These are phyloP conservation scores for Xiphorhynchus elegans DNA, from an alignment of 2,113 vertebrate species.

Conservation along the genomic window DNA sequence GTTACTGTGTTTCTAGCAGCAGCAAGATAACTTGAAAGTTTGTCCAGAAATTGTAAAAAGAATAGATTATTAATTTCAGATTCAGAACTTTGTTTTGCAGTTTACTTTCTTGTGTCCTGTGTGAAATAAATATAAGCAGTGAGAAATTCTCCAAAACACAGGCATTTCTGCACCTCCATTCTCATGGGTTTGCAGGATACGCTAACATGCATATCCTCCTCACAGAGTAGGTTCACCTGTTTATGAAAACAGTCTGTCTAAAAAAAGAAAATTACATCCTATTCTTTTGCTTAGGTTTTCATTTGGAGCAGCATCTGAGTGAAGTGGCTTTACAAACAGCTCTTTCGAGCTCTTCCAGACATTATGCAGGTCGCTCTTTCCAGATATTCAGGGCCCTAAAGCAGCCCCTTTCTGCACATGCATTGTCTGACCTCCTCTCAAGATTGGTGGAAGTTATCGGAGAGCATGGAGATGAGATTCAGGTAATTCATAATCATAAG, in stretches of 20 bases:
- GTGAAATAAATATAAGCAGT: background rate
- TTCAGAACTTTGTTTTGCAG: background rate
- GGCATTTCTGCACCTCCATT: background rate
- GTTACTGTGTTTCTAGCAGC: background rate
- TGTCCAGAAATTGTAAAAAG: background rate
- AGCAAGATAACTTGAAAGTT: background rate
- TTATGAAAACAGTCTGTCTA: background rate
- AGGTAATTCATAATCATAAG: no score
- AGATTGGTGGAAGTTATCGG: constrained; percentile 96
- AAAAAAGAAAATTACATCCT: background rate
- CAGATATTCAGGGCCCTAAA: constrained; percentile 96
- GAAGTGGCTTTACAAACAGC: constrained; percentile 96
- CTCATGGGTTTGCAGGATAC: background rate
- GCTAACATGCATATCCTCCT: background rate
- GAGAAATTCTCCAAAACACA: background rate
- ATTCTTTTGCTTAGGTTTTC: constrained; percentile 82
- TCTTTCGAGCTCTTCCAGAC: constrained; percentile 94
- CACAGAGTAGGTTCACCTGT: background rate
- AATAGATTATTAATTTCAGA: background rate
- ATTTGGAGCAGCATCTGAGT: constrained; percentile 95
- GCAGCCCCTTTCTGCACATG: constrained; percentile 93
- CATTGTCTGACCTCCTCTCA: constrained; percentile 92
- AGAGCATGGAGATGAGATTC: constrained; percentile 96
- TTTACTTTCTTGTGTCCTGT: background rate
- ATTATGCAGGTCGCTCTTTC: constrained; percentile 96